Evolutionary conservation across 2,113 vertebrate species (phyloP), one percentile per base, ranked within the genome.

Genomic region (Rhombomys opimus): DNA sequence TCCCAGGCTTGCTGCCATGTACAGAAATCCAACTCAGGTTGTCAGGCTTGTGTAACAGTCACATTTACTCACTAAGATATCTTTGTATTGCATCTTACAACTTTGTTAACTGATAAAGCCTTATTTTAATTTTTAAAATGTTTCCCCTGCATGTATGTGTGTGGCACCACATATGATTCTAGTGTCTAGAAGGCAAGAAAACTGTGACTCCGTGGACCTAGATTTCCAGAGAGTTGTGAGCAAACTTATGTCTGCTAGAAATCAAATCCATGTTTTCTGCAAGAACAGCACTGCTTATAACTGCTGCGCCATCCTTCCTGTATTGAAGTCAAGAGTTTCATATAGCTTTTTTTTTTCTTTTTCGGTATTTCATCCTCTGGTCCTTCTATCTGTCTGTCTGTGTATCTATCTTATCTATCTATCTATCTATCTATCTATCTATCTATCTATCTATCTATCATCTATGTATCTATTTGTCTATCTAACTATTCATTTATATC

Each of bases 221-320:
- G n/a, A 41, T 84, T 63, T 61, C 23, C n/a, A 9, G 13, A 61
- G 20, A 8, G 22, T 84, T 63, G 23, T 41, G 3, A 41, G 22
- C 57, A 61, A 27, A 84, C 13, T 84, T 84, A 27, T 9, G 57
- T 17, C n/a, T 61, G 11, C n/a, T 27, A 41, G 57, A 84, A 82
- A 84, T 3, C 59, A 84, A 84, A 27, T n/a, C n/a, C 12, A 41
- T 22, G 22, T 84, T 84, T 59, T 84, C n/a, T 18, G 13, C 4
- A 27, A 63, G 13, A 63, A 14, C 23, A 63, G 13, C 14, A 15
- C n/a, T 41, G 59, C 23, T 63, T 8, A 9, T 41, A 30, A 2
- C 25, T 10, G 0, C 38, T 5, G 1, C 30, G n/a, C 2, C 2
- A 41, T 63, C 23, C 30, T 12, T 25, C 38, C 41, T 50, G 17